Base-by-base conservation (phyloP, 2,113 vertebrate species). In the Oreochromis aureus region DNA sequence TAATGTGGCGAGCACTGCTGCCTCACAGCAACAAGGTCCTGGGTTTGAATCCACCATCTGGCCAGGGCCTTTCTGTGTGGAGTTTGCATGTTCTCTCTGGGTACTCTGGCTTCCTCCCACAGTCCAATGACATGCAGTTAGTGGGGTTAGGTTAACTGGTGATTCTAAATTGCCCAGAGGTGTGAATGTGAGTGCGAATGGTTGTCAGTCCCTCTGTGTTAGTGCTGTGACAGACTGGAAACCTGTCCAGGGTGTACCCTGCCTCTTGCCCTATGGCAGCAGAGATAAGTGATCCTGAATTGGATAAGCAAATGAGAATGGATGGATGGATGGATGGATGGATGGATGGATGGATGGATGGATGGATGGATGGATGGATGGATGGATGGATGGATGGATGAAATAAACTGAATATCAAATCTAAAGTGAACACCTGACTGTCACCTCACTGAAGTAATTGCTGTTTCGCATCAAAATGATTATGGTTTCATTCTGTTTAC, bases 11-110 rank as follows among this genome's bases (percentile, higher is more conserved):
- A 32, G 58, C 27, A 32, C 27, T 32, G 15, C 58, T 61, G 27
- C 58, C 58, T 61, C 15, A 61, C 8, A 61, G 27, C 1, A 61
- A 32, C 15, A 61, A 10, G 15, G 8, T 61, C 58, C 58, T 61
- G 15, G 58, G 15, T 61, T 61, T 61, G 27, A 61, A 18, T 61
- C 15, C 58, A 61, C 27, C 58, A 61, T 61, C 27, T 61, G 15
- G 27, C 27, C 0, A 0, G 58, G 15, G 18, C 58, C 0, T 32
- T 61, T 61, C 0, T 61, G 58, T 61, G 15, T 61, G 58, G 27
- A 61, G 15, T 59, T 59, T 32, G 58, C 58, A 59, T 59, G 58
- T 59, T 59, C 56, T 59, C 27, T 59, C 9, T 3, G 2, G 27
- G 15, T 32, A 32, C 56, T 59, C 56, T 30, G 27, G 27, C 27